These are phyloP conservation scores for Pteronura brasiliensis DNA, from an alignment of 2,113 vertebrate genomes.

Conservation along the genomic window DNA sequence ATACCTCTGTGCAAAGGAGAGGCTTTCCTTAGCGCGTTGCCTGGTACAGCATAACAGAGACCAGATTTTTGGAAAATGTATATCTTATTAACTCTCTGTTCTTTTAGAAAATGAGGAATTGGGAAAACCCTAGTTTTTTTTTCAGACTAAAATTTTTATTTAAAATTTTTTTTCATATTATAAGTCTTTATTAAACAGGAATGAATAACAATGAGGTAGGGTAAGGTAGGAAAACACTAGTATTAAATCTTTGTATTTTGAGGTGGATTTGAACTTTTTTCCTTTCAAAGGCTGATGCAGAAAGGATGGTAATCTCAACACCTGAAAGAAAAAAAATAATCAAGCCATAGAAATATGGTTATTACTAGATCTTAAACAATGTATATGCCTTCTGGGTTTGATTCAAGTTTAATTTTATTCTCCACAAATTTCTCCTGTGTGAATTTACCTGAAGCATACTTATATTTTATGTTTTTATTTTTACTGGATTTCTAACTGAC, in stretches of 20 bases:
- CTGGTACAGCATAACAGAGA: not conserved
- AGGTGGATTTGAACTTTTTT: not conserved
- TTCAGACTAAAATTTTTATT: too few species aligned
- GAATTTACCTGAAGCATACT: constrained; percentile 11
- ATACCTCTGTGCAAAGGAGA: accelerated
- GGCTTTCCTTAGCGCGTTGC: not conserved
- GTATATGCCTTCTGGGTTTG: not conserved
- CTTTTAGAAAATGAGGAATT: not conserved
- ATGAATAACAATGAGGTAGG: too few species aligned
- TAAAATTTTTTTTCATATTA: too few species aligned
- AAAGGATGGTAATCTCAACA: not conserved
- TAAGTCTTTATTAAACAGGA: too few species aligned
- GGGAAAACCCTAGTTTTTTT: not conserved
- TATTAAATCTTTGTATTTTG: not conserved
- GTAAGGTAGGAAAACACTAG: not conserved
- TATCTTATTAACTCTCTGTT: not conserved
- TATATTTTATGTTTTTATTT: constrained; percentile 10
- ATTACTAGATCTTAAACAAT: not conserved
- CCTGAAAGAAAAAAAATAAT: not conserved
- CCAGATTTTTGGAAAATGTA: not conserved
- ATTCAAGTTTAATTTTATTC: not conserved
- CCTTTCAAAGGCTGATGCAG: not conserved
- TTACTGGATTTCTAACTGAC: constrained; percentile 21
- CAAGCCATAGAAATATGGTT: not conserved
- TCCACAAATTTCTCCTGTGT: not conserved